These are phyloP conservation scores for Reticulitermes speratus DNA, from an alignment of 1,140 invertebrate species.

Conservation along the genomic window DNA sequence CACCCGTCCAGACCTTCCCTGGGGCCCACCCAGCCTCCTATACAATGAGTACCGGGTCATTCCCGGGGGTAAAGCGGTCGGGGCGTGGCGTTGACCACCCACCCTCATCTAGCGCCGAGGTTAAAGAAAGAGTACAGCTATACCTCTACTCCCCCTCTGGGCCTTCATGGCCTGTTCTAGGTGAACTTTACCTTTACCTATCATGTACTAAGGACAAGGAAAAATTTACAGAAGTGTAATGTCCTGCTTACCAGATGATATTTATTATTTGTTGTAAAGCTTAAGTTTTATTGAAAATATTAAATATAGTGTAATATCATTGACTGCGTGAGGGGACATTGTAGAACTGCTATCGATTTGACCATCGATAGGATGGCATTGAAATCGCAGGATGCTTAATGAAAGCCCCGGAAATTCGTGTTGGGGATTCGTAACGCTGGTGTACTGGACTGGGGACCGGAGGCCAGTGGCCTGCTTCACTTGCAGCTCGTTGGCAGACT, in stretches of 20 bases:
- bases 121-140: no score
- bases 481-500: background rate
- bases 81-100: no score
- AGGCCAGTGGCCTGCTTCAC: background rate
- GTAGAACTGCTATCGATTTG: background rate
- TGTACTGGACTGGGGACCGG: background rate
- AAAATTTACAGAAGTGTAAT: background rate
- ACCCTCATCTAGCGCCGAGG: no score
- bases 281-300: background rate
- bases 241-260: background rate
- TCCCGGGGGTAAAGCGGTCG: no score
- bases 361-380: conserved; percentile 1
- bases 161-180: no score
- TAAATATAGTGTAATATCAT: background rate
- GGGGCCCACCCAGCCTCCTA: no score
- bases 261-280: no score
- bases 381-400: background rate
- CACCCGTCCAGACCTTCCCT: no score
- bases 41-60: no score
- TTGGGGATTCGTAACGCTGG: background rate
- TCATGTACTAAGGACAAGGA: background rate
- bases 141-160: no score
- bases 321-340: background rate
- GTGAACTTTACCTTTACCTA: no score
- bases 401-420: conserved; percentile 1